A percentile compares a stretch with the other conserved stretches of the same genome.
phyloP scores from a whole-genome alignment of 2,797 vertebrate genomes.

The Periparus ater region DNA sequence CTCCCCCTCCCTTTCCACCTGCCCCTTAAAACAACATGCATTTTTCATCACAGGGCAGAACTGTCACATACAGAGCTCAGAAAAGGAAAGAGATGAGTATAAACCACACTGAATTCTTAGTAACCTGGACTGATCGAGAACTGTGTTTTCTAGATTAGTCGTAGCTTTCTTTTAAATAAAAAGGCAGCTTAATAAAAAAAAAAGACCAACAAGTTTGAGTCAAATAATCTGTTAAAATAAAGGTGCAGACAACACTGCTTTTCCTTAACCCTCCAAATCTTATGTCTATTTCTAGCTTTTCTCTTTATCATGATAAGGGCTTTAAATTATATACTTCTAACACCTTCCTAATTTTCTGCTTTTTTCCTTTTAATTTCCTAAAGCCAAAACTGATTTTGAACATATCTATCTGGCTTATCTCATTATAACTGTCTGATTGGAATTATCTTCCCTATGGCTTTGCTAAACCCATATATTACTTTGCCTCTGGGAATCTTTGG shows the following conservation, averaged over 20 bases:
- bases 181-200: background rate
- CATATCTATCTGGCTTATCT: conserved; percentile 19
- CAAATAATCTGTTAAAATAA: background rate
- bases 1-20: background rate
- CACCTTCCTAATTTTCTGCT: background rate
- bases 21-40: background rate
- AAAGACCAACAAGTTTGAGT: background rate
- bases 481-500: background rate
- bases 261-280: background rate
- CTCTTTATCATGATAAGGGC: background rate
- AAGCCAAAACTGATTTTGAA: conserved; percentile 33
- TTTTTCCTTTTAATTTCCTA: background rate
- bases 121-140: background rate
- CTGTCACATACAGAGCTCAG: background rate
- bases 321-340: background rate
- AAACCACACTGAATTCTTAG: background rate
- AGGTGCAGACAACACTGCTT: background rate
- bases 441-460: conserved; percentile 40
- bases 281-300: background rate
- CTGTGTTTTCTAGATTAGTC: background rate
- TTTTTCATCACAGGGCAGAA: background rate
- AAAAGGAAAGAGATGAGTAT: background rate
- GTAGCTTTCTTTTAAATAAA: background rate
- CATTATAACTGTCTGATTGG: conserved; percentile 47
- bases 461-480: conserved; percentile 7